phyloP scores from a whole-genome alignment of 2,113 vertebrate species.

The Dunckerocampus dactyliophorus region DNA sequence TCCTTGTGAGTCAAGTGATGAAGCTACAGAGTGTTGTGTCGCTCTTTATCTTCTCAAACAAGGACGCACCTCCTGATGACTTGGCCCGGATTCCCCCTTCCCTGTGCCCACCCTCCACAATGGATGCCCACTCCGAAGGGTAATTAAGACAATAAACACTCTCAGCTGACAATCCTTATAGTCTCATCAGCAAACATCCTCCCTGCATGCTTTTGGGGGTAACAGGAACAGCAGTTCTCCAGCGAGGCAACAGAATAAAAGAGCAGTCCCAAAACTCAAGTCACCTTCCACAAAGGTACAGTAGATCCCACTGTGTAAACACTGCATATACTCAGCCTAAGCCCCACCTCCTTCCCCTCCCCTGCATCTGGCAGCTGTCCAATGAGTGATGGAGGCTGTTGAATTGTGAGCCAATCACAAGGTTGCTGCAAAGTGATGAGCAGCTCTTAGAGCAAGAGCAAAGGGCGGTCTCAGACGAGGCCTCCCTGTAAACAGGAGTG shows the following conservation, averaged over 20 bases:
- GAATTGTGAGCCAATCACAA: slow-evolving; percentile 38
- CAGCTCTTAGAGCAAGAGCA: slow-evolving; percentile 27
- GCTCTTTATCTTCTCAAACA: slow-evolving; percentile 52
- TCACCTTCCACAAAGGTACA: not conserved
- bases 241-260: not conserved
- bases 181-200: not conserved
- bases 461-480: slow-evolving; percentile 1
- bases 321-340: not conserved
- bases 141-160: not conserved
- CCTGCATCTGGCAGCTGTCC: slow-evolving; percentile 25
- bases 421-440: slow-evolving; percentile 23
- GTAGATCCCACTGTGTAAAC: not conserved
- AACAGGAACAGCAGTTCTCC: not conserved
- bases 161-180: no score
- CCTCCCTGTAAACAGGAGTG: not conserved
- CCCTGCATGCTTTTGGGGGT: not conserved
- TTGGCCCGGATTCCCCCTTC: slow-evolving; percentile 25
- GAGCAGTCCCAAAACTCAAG: not conserved
- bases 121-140: slow-evolving; percentile 4
- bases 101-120: not conserved
- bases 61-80: slow-evolving; percentile 38
- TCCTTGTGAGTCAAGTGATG: not conserved
- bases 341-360: not conserved
- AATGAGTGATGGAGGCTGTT: slow-evolving; percentile 37
- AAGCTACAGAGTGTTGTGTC: slow-evolving; percentile 13